Conservation (phyloP, 2,113 vertebrate species). For the Dipodomys spectabilis region DNA sequence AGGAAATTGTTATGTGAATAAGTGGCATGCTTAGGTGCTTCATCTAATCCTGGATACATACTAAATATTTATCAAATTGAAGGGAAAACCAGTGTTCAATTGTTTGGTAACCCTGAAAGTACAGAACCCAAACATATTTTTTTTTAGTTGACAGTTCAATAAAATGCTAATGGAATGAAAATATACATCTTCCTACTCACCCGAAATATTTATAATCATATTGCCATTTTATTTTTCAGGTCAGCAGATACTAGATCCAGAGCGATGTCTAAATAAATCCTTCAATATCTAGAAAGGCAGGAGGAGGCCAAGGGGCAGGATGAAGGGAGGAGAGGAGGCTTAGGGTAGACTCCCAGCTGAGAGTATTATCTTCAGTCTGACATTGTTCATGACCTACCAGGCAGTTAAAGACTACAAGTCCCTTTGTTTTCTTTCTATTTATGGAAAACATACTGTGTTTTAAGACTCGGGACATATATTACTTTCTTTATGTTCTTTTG, state of each 20-base stretch:
- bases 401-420: not conserved
- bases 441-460: not conserved
- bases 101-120: constrained; percentile 9
- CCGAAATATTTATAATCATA: not conserved
- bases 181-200: not conserved
- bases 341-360: not conserved
- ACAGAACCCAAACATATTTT: not conserved
- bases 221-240: not conserved
- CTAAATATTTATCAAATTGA: constrained; percentile 29
- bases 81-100: not conserved
- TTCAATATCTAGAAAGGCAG: not conserved
- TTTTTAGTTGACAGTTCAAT: constrained; percentile 17
- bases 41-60: not conserved
- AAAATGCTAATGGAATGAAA: constrained; percentile 45
- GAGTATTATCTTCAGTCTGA: not conserved
- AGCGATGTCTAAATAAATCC: constrained; percentile 3
- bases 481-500: not conserved
- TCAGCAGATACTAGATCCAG: not conserved
- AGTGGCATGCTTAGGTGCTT: not conserved
- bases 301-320: not conserved
- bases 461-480: not conserved
- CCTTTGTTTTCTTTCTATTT: constrained; percentile 17
- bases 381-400: not conserved
- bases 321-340: not conserved
- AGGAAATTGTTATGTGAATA: not conserved